Base-by-base conservation (phyloP, 2,888 invertebrate species). In the Acanthosepion esculentum region DNA sequence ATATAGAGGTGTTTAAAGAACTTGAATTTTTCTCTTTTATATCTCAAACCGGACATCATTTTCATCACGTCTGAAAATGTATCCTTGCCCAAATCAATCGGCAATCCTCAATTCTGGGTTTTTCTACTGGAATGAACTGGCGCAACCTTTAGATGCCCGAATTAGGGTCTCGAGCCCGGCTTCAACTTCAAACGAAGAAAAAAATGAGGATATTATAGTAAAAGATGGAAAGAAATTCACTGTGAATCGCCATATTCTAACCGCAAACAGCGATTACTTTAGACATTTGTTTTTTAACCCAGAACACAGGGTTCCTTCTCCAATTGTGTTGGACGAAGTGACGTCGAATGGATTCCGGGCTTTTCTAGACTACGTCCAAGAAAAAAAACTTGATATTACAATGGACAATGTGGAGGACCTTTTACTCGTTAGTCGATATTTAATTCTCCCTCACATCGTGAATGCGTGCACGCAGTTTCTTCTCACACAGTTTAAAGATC, bases 381-480 rank as follows among this genome's bases (percentile, higher is more conserved):
- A n/a, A 1, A n/a, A 53, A 5, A 93, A 53, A 20, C n/a, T 93
- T 29, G 29, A 93, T 29, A 29, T 93, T 29, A 53, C 29, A 53
- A 93, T 93, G 93, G 29, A n/a, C 48, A 93, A 93, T 48, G 53
- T 93, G 48, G 48, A 93, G 29, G 53, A 93, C 29, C 50, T 93
- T 50, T 93, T 93, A 20, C 3, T 53, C 6, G 53, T 53, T 29
- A 53, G 93, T 33, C 93, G 48, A 53, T 29, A 93, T 26, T 53
- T 93, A 29, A n/a, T 93, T 5, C 48, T 93, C 8, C n/a, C 93
- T 12, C 93, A 29, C n/a, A 48, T 93, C 7, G 53, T 33, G 6
- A 53, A n/a, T 20, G 12, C 4, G 29, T 93, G 93, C 48, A n/a
- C n/a, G 53, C 53, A 50, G 53, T 93, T 93, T n/a, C 93, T 93